Evolutionary conservation across 2,888 invertebrate genomes (phyloP).

Genomic region (Drosophila conformis): DNA sequence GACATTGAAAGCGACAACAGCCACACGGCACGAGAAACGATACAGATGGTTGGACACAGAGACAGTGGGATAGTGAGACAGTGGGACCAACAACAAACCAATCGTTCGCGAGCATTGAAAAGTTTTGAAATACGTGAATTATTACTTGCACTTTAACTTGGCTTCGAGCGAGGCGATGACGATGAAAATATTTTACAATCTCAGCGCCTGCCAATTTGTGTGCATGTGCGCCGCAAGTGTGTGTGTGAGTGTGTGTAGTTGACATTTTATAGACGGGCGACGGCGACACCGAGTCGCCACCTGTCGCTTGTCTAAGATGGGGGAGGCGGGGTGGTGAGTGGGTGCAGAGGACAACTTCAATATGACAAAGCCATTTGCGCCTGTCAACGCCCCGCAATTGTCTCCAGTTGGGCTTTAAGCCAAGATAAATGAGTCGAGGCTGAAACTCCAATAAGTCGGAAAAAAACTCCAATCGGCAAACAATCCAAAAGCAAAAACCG

Average conservation of each 20-base stretch:
- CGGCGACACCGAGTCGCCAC: slow-evolving; percentile 73
- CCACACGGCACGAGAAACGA: slow-evolving; percentile 22
- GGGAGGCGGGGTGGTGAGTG: slow-evolving; percentile 10
- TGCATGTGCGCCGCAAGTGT: slow-evolving; percentile 5
- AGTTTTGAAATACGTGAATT: slow-evolving; percentile 78
- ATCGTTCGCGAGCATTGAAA: slow-evolving; percentile 59
- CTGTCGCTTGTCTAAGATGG: slow-evolving; percentile 55
- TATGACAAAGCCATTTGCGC: slow-evolving; percentile 76
- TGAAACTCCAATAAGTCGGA: slow-evolving; percentile 21
- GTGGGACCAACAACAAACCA: slow-evolving; percentile 20
- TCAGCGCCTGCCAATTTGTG: slow-evolving; percentile 57
- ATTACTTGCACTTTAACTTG: slow-evolving; percentile 80
- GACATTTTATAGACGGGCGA: slow-evolving; percentile 59
- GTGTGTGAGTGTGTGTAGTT: slow-evolving; percentile 31
- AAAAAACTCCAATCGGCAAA: slow-evolving; percentile 40
- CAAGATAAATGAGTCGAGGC: slow-evolving; percentile 64
- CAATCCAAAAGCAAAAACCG: slow-evolving; percentile 25
- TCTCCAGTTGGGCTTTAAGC: slow-evolving; percentile 30
- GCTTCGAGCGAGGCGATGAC: slow-evolving; percentile 72
- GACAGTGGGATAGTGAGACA: slow-evolving; percentile 13
- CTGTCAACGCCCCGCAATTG: slow-evolving; percentile 77
- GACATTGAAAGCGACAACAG: slow-evolving; percentile 67
- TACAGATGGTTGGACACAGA: slow-evolving; percentile 23
- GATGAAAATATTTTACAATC: slow-evolving; percentile 70
- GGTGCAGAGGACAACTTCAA: slow-evolving; percentile 29